phyloP scores from a whole-genome alignment of 2,113 vertebrate species.

The Cynocephalus volans region DNA sequence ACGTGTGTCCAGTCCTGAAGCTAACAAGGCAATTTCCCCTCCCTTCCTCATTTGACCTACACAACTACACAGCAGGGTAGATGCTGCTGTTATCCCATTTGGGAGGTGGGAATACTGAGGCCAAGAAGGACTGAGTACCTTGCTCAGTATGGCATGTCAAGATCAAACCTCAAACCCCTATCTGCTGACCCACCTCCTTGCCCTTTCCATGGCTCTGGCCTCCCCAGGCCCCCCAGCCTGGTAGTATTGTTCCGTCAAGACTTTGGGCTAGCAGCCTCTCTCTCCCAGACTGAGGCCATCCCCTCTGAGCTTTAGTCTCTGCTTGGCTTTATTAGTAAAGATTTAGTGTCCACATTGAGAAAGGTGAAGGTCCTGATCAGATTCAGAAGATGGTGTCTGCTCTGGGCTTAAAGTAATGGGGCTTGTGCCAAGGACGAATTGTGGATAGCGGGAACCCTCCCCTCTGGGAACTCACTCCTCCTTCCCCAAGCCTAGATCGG shows the following conservation, averaged over 20 bases:
- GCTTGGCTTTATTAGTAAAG: constrained; percentile 14
- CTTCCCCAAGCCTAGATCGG: not conserved
- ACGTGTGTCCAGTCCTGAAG: rapidly evolving
- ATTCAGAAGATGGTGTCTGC: not conserved
- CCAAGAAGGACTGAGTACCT: not conserved
- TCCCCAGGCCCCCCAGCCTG: not conserved
- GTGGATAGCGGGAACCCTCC: not conserved
- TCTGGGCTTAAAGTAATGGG: not conserved
- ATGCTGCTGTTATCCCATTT: too few relatives aligned
- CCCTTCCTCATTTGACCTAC: not conserved
- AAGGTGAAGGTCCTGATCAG: not conserved
- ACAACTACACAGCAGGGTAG: too few relatives aligned
- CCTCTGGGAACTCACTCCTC: not conserved
- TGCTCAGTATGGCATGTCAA: not conserved
- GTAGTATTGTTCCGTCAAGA: not conserved
- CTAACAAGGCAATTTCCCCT: not conserved
- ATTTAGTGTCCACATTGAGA: not conserved
- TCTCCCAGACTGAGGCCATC: not conserved
- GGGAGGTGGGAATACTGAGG: not conserved
- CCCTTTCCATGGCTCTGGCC: not conserved
- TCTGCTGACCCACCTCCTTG: not conserved
- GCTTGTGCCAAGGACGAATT: not conserved
- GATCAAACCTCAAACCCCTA: not conserved
- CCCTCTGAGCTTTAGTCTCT: constrained; percentile 6
- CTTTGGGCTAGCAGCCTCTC: not conserved